Base-by-base conservation (phyloP, 1,140 invertebrate species). In the Drosophila tsacasi region DNA sequence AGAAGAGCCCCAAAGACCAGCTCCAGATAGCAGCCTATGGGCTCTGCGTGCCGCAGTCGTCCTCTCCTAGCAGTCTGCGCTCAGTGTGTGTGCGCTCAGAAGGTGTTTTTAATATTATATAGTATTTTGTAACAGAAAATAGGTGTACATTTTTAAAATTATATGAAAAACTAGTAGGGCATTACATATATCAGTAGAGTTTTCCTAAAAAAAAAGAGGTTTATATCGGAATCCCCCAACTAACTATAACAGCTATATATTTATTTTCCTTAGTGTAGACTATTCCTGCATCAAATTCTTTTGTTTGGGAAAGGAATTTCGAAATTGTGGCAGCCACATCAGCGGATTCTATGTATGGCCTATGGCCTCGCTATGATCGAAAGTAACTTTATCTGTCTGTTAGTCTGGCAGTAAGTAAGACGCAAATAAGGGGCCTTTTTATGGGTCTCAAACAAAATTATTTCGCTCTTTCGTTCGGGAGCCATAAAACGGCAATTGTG, bases 331-430 rank as follows among this genome's bases (percentile, higher is more conserved):
- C 50, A 68, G 50, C 46, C 39, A 39, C 64, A 32, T 23, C 55
- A 25, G 58, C 44, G 61, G 73, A 78, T 77, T 78, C 80, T 74
- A 86, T 89, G 83, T 86, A 86, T 89, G 83, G n/a, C n/a, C n/a
- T 86, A 83, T 73, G 59, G 55, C 59, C 57, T 37, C 61, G 61
- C 42, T 77, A 80, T 77, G 60, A 78, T 69, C 49, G 39, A 76
- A 76, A 58, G 40, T 46, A 62, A 78, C 40, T 64, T 59, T 49
- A 46, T 55, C 47, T 55, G 23, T 35, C 21, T 37, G 19, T 23
- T 40, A 44, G 23, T 25, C 25, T 37, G 21, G 13, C 30, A 50
- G 37, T 32, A 49, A 47, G n/a, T 30, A 49, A 50, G 25, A 49
- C 17, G 50, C 50, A 37, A 55, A 17, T 17, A 59, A 52, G 44